These are phyloP conservation scores for Macrotus californicus DNA, from an alignment of 2,113 vertebrate species.

Conservation along the genomic window DNA sequence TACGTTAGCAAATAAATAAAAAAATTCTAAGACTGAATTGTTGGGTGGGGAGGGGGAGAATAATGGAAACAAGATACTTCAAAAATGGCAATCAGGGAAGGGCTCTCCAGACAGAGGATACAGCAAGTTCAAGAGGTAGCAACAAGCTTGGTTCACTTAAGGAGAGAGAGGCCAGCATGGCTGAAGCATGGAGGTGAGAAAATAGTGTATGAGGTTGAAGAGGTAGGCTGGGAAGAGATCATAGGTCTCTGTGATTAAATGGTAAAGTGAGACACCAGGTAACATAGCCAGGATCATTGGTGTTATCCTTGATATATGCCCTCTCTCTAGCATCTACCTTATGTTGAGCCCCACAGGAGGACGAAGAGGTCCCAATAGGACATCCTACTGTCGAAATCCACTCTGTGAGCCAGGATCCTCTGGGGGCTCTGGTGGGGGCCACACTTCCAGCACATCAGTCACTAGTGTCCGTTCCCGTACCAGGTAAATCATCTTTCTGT, in stretches of 20 bases:
- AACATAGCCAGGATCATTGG: neutral
- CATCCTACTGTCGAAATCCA: constrained; percentile 92
- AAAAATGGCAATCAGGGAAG: neutral
- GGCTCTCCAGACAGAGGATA: neutral
- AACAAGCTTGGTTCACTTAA: neutral
- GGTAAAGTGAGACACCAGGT: neutral
- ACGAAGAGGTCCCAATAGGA: constrained; percentile 93
- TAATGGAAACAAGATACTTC: neutral
- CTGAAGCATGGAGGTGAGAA: neutral
- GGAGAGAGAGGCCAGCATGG: neutral
- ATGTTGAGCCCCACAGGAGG: constrained; percentile 90
- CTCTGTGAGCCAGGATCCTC: constrained; percentile 90
- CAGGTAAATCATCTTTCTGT: constrained; percentile 78
- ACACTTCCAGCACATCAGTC: constrained; percentile 89
- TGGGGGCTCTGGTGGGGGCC: constrained; percentile 83
- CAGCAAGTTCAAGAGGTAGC: neutral
- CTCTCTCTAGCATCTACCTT: constrained; percentile 39
- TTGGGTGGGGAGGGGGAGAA: neutral
- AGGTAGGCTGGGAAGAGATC: neutral
- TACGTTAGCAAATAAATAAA: neutral
- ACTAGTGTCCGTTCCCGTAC: constrained; percentile 93
- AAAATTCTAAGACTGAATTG: neutral
- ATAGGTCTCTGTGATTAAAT: neutral
- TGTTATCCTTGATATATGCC: neutral
- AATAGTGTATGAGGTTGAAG: neutral